A percentile compares a stretch with the other conserved stretches of the same genome.
These are phyloP conservation scores for Nilaparvata lugens DNA, from an alignment of 1,140 invertebrate genomes.

Conservation along the genomic window DNA sequence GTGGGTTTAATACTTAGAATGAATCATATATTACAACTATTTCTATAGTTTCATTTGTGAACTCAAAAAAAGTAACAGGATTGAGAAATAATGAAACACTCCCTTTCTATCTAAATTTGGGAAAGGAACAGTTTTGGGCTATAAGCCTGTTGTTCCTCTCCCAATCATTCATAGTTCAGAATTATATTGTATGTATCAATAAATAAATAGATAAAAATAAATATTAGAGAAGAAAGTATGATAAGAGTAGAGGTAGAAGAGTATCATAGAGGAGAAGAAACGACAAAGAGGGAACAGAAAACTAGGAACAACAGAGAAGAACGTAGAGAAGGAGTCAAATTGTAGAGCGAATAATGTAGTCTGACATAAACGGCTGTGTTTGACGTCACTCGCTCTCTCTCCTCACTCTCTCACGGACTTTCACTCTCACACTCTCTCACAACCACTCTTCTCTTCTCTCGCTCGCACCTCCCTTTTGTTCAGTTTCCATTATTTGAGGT, in stretches of 20 bases:
- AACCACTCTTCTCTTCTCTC: not conserved
- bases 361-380: not conserved
- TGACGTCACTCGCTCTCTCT: constrained; percentile 30
- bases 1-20: too few relatives aligned
- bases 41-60: too few relatives aligned
- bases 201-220: not conserved
- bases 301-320: not conserved
- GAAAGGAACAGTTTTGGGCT: too few relatives aligned
- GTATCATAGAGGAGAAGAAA: not conserved
- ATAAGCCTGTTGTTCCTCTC: too few relatives aligned
- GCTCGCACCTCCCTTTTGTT: too few relatives aligned
- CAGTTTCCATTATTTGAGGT: too few relatives aligned
- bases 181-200: not conserved
- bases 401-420: constrained; percentile 19
- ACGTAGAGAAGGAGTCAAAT: not conserved
- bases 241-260: not conserved
- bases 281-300: not conserved
- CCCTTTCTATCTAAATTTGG: too few relatives aligned
- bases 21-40: too few relatives aligned
- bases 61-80: too few relatives aligned
- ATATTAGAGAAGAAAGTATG: not conserved
- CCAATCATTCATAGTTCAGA: not conserved
- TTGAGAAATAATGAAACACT: too few relatives aligned
- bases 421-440: constrained; percentile 22
- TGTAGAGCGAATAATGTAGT: constrained; percentile 22